Percentiles rank a stretch among this genome's conserved stretches.
These are phyloP conservation scores for Stenchaetothrips biformis DNA, from an alignment of 2,888 invertebrate species.

Conservation along the genomic window DNA sequence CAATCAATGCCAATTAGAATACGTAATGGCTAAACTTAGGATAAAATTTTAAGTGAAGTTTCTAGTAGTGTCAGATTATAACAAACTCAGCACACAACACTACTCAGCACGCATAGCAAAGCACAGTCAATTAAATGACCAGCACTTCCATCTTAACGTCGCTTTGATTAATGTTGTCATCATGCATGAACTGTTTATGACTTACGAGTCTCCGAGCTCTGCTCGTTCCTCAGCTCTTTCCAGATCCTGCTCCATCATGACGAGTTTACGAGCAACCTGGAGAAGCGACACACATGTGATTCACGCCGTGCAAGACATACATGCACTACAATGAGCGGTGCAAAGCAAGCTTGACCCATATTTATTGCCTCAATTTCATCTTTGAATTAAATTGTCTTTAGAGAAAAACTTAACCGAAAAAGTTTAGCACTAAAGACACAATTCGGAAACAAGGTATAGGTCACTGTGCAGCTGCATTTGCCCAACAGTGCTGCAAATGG, in stretches of 20 bases:
- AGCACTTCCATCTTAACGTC: no score
- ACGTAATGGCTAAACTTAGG: no score
- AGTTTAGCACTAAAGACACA: background rate
- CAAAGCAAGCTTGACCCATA: background rate
- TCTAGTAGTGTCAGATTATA: no score
- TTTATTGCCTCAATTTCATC: background rate
- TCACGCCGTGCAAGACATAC: constrained; percentile 8
- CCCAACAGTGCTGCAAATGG: constrained; percentile 4
- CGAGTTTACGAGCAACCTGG: constrained; percentile 98
- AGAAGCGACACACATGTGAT: constrained; percentile 46
- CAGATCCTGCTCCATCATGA: constrained; percentile 98
- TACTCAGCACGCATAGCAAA: no score
- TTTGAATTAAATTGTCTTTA: background rate
- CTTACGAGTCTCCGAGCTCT: constrained; percentile 85
- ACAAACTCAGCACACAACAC: no score
- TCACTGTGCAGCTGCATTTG: constrained; percentile 5
- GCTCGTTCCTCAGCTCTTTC: constrained; percentile 98
- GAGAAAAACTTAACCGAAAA: background rate
- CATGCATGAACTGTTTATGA: constrained; percentile 48
- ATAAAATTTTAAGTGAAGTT: no score
- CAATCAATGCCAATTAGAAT: constrained; percentile 27
- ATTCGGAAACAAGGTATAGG: background rate
- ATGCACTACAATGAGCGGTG: constrained; percentile 17
- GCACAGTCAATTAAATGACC: no score
- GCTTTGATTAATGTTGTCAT: no score